Percentiles rank a stretch among this genome's conserved stretches.
Evolutionary conservation across 2,113 vertebrate species (phyloP).

Genomic region (Xerus inauris): DNA sequence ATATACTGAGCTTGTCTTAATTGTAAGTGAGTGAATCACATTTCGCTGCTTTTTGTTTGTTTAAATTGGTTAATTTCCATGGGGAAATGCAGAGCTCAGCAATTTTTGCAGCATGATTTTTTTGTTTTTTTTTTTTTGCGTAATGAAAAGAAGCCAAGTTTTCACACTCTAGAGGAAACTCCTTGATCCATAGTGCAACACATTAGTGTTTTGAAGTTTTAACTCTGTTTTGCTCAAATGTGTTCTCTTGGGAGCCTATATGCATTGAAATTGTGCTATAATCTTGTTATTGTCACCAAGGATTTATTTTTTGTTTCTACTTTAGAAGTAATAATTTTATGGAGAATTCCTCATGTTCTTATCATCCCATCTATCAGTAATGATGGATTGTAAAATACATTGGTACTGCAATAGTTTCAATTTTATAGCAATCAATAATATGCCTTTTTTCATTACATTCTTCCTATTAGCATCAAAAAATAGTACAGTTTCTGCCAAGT

Average conservation of each 20-base stretch:
- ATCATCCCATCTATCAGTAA: neutral
- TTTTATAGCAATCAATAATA: neutral
- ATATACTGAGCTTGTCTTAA: conserved; percentile 67
- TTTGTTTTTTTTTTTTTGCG: conserved; percentile 49
- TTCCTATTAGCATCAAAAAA: neutral
- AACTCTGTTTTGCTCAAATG: conserved; percentile 47
- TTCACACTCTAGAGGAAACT: conserved; percentile 64
- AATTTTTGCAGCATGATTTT: conserved; percentile 25
- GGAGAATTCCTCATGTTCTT: neutral
- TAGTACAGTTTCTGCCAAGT: neutral
- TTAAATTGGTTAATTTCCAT: conserved; percentile 78
- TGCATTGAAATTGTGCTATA: conserved; percentile 1
- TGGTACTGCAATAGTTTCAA: neutral
- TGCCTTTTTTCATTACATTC: neutral
- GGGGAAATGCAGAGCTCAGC: conserved; percentile 58
- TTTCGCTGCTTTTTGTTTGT: conserved; percentile 70
- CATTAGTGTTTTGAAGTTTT: conserved; percentile 66
- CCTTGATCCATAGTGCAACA: conserved; percentile 31
- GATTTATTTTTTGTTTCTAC: conserved; percentile 38
- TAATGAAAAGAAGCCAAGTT: conserved; percentile 64
- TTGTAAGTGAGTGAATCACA: conserved; percentile 72
- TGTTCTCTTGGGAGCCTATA: neutral
- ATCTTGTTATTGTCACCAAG: conserved; percentile 32
- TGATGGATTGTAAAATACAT: neutral
- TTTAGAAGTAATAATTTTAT: conserved; percentile 29